These are phyloP conservation scores for Hyles euphorbiae DNA, from an alignment of 1,140 invertebrate genomes.

Conservation along the genomic window DNA sequence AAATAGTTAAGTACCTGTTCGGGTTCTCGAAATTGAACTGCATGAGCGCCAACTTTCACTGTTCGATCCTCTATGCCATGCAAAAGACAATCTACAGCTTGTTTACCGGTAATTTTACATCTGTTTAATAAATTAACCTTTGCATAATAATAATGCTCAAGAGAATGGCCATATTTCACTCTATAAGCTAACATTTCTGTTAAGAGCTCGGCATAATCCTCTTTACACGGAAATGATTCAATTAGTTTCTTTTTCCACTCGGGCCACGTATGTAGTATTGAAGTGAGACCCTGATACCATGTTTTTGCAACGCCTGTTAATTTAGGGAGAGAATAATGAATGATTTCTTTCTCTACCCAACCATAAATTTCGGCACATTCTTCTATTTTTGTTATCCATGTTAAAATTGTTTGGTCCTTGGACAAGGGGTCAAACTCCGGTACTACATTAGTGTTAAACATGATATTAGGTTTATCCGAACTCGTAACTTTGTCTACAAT, in stretches of 20 bases:
- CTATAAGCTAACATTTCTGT: slow-evolving; percentile 28
- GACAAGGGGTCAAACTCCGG: slow-evolving; percentile 24
- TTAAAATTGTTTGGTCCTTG: slow-evolving; percentile 21
- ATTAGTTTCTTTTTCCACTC: slow-evolving; percentile 45
- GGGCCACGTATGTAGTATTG: slow-evolving; percentile 35
- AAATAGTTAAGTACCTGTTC: slow-evolving; percentile 22
- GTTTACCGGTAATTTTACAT: slow-evolving; percentile 16
- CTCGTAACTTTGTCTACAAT: too few relatives aligned
- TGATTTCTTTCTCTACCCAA: slow-evolving; percentile 8
- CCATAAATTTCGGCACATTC: slow-evolving; percentile 25
- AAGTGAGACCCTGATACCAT: slow-evolving; percentile 42
- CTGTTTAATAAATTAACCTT: slow-evolving; percentile 28
- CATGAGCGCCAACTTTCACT: slow-evolving; percentile 20
- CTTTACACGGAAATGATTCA: slow-evolving; percentile 30
- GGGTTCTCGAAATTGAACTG: slow-evolving; percentile 15
- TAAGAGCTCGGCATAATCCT: slow-evolving; percentile 32
- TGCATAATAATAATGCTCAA: slow-evolving; percentile 26
- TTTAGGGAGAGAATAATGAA: slow-evolving; percentile 32
- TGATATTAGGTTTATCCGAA: too few relatives aligned
- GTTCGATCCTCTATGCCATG: slow-evolving; percentile 18
- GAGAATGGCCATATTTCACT: slow-evolving; percentile 16
- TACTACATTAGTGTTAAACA: slow-evolving; percentile 15
- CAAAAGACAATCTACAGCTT: slow-evolving; percentile 25
- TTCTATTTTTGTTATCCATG: slow-evolving; percentile 34
- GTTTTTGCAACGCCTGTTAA: slow-evolving; percentile 36